phyloP scores from a whole-genome alignment of 2,797 vertebrate genomes.

The Pachyuromys duprasi region DNA sequence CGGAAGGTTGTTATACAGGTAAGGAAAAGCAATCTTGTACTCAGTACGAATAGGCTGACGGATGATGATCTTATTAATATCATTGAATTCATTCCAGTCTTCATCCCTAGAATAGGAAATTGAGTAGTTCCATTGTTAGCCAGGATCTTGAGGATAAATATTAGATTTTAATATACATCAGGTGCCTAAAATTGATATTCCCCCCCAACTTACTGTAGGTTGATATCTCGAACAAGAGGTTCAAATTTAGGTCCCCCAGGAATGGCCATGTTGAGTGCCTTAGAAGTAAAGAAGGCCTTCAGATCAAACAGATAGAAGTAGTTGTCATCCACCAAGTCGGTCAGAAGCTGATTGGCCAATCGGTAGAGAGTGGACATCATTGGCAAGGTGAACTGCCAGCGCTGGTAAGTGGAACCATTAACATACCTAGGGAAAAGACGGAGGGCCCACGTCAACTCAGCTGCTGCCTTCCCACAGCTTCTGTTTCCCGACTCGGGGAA shows the following conservation, averaged over 20 bases:
- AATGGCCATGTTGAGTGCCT: conserved; percentile 99
- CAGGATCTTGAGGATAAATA: background rate
- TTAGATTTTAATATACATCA: conserved; percentile 11
- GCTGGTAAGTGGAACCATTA: conserved; percentile 98
- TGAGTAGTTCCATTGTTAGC: background rate
- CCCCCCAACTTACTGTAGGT: conserved; percentile 94
- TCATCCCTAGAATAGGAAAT: conserved; percentile 92
- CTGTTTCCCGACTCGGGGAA: background rate
- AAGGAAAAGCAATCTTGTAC: conserved; percentile 99
- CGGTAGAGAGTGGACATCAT: conserved; percentile 99
- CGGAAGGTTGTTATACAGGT: conserved; percentile 98
- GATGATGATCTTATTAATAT: conserved; percentile 99
- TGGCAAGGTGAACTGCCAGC: conserved; percentile 98
- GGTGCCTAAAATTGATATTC: background rate
- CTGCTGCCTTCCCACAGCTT: background rate
- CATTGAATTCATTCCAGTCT: conserved; percentile 99
- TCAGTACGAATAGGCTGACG: conserved; percentile 98
- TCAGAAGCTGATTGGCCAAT: conserved; percentile 98
- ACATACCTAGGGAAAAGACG: conserved; percentile 90
- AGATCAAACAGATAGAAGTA: conserved; percentile 99
- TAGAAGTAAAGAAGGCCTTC: conserved; percentile 99
- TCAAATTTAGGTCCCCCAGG: conserved; percentile 99
- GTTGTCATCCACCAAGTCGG: conserved; percentile 97
- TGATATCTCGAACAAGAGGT: conserved; percentile 98
- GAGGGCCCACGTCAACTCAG: accelerated